Evolutionary conservation across 2,113 vertebrate genomes (phyloP), one percentile per base, ranked within the genome.

Genomic region (Xiphias gladius): DNA sequence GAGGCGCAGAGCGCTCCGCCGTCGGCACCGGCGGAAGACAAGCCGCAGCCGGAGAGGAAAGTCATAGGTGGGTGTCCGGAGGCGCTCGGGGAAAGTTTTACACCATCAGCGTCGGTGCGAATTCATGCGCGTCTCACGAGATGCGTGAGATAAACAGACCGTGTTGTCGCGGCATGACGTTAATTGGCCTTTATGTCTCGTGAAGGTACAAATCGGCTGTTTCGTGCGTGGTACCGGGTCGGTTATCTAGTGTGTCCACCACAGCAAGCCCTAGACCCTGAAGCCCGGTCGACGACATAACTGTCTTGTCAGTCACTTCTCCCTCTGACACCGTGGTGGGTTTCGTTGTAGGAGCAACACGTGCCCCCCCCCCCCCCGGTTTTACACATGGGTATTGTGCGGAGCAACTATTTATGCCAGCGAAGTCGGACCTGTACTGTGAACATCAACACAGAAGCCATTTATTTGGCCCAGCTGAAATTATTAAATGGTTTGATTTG

Each of bases 11-110:
- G 87, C 86, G 88, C 91, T 73, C 88, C 91, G 68, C 88, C 90
- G 63, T 30, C 91, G 81, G 84, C 83, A 39, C 83, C 87, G 72
- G 90, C 41, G 86, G 91, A 94, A 10, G 93, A 93, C 6, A 76
- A 91, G 13, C 85, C 91, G 1, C 94, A 93, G 62, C 88, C 92
- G 7, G 95, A 96, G 90, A 94, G 93, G 68, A 96, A 93, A 91
- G 83, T 95, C 26, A 94, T 96, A 84, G 95, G 95, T 96, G 92
- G 77, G 93, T 83, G 11, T 35, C 22, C 1, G 54, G 62, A 7
- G 50, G 22, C 2, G 5, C 4, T 30, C 9, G 24, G 20, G 39
- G 7, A 28, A 1, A 5, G 1, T 43, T 30, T 46, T 2, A 73
- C 68, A 11, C 2, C 5, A 39, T 1, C 0, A 13, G 1, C 6